These are phyloP conservation scores for Artibeus lituratus DNA, from an alignment of 2,797 vertebrate species.

Conservation along the genomic window DNA sequence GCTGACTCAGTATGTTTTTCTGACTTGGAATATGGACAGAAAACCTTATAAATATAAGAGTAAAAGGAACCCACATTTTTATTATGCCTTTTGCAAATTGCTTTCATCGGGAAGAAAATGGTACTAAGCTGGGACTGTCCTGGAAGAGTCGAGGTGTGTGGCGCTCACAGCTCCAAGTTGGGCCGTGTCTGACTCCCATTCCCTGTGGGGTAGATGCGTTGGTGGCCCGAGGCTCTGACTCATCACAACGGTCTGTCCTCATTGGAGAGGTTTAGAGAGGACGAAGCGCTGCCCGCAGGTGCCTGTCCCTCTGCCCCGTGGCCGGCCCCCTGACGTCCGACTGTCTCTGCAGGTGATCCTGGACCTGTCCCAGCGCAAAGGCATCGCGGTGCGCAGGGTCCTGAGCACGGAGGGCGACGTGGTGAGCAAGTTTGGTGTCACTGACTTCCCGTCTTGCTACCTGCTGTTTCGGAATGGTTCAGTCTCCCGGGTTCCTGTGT, in stretches of 20 bases:
- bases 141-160: not conserved
- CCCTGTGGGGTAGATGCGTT: accelerated
- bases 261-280: not conserved
- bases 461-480: slow-evolving; percentile 86
- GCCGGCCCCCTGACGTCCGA: accelerated
- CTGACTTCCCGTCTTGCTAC: slow-evolving; percentile 90
- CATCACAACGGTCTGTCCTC: not conserved
- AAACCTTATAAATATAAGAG: not conserved
- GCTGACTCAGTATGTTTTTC: not conserved
- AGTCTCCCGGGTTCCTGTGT: slow-evolving; percentile 86
- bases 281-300: not conserved
- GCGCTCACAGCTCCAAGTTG: not conserved
- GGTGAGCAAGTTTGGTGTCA: slow-evolving; percentile 86
- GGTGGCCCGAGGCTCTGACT: not conserved
- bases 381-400: slow-evolving; percentile 89
- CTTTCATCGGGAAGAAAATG: not conserved
- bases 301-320: not conserved
- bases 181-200: not conserved
- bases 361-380: slow-evolving; percentile 92
- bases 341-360: slow-evolving; percentile 87
- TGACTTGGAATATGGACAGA: not conserved
- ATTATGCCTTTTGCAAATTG: not conserved
- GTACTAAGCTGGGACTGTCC: not conserved
- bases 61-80: not conserved
- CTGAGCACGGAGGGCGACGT: slow-evolving; percentile 84